Evolutionary conservation across 1,140 invertebrate genomes (phyloP).

Genomic region (Eurosta solidaginis): DNA sequence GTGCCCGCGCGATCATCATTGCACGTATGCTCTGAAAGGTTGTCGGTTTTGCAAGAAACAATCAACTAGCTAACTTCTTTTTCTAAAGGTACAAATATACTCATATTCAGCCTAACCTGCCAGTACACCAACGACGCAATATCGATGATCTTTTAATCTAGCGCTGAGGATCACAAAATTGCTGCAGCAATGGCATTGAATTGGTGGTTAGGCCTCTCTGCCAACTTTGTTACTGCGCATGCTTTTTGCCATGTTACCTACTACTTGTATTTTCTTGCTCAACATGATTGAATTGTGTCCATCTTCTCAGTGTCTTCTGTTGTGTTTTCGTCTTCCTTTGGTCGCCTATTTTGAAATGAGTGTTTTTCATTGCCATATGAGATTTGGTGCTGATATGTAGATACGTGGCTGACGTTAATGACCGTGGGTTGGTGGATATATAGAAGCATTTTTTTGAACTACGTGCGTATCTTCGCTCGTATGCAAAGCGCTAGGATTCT

Average conservation of each 20-base stretch:
- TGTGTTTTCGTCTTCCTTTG: neutral
- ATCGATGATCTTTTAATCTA: constrained; percentile 33
- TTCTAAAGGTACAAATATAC: no score
- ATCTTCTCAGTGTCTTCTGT: neutral
- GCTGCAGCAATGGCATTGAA: neutral
- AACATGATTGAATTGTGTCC: constrained; percentile 33
- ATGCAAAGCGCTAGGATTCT: neutral
- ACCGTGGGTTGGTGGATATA: neutral
- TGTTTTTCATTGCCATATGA: neutral
- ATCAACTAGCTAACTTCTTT: neutral
- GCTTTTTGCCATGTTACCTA: no score
- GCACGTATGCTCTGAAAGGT: neutral
- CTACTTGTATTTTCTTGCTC: constrained; percentile 1
- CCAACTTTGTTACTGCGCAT: no score
- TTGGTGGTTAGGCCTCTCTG: neutral
- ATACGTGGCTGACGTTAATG: no score
- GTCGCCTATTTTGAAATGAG: neutral
- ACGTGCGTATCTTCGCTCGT: neutral
- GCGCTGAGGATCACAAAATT: constrained; percentile 15
- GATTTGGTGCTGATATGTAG: neutral
- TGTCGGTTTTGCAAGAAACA: neutral
- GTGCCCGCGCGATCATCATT: neutral
- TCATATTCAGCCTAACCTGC: no score
- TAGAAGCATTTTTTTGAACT: neutral
- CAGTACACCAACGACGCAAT: neutral